Evolutionary conservation across 2,113 vertebrate genomes (phyloP).

Genomic region (Ahaetulla prasina): DNA sequence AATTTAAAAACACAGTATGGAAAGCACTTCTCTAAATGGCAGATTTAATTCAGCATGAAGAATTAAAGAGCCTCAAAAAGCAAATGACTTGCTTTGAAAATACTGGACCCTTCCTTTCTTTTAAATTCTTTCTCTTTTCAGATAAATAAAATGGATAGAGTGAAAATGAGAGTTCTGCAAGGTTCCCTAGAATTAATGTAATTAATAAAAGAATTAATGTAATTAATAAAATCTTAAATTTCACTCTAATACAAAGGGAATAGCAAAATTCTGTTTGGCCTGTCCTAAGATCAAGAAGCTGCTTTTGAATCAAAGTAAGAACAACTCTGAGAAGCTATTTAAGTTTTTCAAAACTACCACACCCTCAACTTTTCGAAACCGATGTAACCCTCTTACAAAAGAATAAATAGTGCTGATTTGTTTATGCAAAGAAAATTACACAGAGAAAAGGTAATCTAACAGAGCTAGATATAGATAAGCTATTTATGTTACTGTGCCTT

Average conservation of each 20-base stretch:
- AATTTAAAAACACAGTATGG: background rate
- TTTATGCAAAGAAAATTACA: background rate
- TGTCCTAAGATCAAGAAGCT: background rate
- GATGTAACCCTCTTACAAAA: background rate
- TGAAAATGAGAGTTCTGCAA: background rate
- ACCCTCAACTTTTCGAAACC: background rate
- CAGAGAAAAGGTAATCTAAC: background rate
- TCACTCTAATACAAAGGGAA: background rate
- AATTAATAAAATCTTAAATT: background rate
- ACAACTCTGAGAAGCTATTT: background rate
- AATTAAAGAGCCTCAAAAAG: background rate
- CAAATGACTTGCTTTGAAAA: conserved; percentile 1
- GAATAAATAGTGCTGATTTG: background rate
- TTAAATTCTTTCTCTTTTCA: background rate
- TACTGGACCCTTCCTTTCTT: background rate
- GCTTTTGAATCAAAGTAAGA: background rate
- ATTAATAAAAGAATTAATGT: background rate
- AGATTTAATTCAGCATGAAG: background rate
- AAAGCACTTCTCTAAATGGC: background rate
- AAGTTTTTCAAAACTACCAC: background rate
- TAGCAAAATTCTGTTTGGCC: background rate
- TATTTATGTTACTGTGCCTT: background rate
- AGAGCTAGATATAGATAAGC: background rate
- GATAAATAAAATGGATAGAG: background rate
- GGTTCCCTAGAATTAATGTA: background rate